A percentile compares a stretch with the other conserved stretches of the same genome.
Evolutionary conservation across 1,140 invertebrate genomes (phyloP).

Genomic region (Caenorhabditis inopinata): DNA sequence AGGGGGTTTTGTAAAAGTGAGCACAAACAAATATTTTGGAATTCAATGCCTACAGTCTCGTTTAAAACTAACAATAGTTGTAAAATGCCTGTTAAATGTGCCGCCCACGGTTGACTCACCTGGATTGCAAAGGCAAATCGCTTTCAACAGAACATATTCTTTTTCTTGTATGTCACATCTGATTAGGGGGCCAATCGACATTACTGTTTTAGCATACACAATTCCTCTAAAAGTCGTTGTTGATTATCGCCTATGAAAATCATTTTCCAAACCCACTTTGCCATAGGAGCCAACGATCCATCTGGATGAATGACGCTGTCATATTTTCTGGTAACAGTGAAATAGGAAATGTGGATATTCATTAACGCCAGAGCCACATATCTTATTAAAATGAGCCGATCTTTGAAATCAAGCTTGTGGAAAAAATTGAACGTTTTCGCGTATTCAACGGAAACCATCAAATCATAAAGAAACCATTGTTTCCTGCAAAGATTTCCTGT

Average conservation of each 20-base stretch:
- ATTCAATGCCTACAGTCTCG: too few species aligned
- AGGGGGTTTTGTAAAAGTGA: too few species aligned
- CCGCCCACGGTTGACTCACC: background rate
- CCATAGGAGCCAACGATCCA: background rate
- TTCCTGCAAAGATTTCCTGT: constrained; percentile 15
- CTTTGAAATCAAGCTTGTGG: background rate
- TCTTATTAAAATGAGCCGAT: constrained; percentile 7
- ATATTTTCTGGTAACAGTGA: background rate
- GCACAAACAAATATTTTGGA: too few species aligned
- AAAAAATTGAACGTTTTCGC: constrained; percentile 27
- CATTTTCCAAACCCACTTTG: background rate
- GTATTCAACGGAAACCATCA: constrained; percentile 18
- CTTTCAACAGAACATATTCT: background rate
- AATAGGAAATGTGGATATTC: constrained; percentile 10
- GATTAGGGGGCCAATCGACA: background rate
- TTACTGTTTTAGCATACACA: background rate
- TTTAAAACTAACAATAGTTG: too few species aligned
- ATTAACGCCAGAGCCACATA: constrained; percentile 5
- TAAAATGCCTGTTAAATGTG: too few species aligned
- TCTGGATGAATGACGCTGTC: constrained; percentile 5
- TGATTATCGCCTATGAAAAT: background rate
- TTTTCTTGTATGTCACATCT: background rate
- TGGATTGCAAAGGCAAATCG: constrained; percentile 1
- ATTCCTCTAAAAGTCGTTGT: background rate
- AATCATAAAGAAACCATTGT: constrained; percentile 29